Evolutionary conservation across 2,888 invertebrate genomes (phyloP).

Genomic region (Smittia aterrima): DNA sequence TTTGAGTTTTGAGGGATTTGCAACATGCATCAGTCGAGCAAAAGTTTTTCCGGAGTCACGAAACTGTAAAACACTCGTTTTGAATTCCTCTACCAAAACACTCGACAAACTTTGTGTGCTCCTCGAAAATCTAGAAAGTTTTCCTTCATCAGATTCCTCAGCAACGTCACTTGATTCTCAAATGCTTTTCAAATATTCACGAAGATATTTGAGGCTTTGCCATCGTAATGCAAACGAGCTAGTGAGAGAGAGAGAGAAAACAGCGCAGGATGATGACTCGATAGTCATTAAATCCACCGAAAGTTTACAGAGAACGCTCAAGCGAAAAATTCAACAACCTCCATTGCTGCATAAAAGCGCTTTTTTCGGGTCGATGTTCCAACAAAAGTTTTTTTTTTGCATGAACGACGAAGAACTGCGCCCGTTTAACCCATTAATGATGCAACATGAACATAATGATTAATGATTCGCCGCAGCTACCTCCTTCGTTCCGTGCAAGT

Average conservation of each 20-base stretch:
- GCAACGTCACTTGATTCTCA: no score
- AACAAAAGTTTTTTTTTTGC: constrained; percentile 3
- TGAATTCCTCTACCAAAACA: not conserved
- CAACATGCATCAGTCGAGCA: not conserved
- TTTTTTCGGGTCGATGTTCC: not conserved
- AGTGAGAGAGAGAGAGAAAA: no score
- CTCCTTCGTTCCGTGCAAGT: constrained; percentile 33
- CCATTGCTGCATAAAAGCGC: not conserved
- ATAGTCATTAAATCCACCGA: no score
- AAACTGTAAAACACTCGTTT: constrained; percentile 18
- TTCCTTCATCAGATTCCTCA: not conserved
- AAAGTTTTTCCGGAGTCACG: not conserved
- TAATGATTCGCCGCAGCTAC: constrained; percentile 38
- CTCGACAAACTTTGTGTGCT: not conserved
- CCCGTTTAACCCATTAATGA: constrained; percentile 38
- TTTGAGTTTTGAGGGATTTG: constrained; percentile 5
- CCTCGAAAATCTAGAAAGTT: not conserved
- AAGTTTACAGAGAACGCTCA: no score
- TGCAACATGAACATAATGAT: constrained; percentile 39
- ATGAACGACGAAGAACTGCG: not conserved
- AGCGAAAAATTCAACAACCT: no score
- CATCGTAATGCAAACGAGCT: no score
- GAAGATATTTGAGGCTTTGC: no score
- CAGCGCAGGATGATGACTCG: no score
- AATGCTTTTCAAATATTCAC: no score